phyloP scores from a whole-genome alignment of 2,797 vertebrate species.

The Dallia pectoralis region DNA sequence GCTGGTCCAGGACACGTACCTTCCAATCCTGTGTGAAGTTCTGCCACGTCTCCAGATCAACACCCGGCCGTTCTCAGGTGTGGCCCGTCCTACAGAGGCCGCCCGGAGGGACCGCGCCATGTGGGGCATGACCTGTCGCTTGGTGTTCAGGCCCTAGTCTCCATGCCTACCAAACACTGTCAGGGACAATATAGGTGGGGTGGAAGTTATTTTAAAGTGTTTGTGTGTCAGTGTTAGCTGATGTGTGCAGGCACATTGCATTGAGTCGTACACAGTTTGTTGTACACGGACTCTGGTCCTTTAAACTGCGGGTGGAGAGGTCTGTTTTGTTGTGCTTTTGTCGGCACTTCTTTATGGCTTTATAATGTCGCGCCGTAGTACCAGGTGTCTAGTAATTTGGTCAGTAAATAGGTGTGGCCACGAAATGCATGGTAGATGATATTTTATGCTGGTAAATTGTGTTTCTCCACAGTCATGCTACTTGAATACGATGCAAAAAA shows the following conservation, averaged over 20 bases:
- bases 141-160: constrained; percentile 60
- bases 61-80: constrained; percentile 76
- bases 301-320: neutral
- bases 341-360: neutral
- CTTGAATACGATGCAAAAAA: neutral
- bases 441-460: neutral
- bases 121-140: constrained; percentile 82
- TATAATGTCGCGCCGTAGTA: neutral
- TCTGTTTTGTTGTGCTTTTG: neutral
- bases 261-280: neutral
- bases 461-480: neutral
- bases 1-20: constrained; percentile 78
- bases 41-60: constrained; percentile 83
- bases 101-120: constrained; percentile 68
- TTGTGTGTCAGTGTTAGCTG: neutral
- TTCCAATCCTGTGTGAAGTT: constrained; percentile 76
- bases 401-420: neutral
- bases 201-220: neutral
- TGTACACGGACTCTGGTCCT: neutral
- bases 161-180: neutral
- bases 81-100: constrained; percentile 82
- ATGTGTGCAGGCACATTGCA: neutral
- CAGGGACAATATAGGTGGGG: neutral
- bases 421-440: neutral
- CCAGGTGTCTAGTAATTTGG: neutral